Base-by-base conservation (phyloP, 2,888 invertebrate genomes). In the Latheticus oryzae region DNA sequence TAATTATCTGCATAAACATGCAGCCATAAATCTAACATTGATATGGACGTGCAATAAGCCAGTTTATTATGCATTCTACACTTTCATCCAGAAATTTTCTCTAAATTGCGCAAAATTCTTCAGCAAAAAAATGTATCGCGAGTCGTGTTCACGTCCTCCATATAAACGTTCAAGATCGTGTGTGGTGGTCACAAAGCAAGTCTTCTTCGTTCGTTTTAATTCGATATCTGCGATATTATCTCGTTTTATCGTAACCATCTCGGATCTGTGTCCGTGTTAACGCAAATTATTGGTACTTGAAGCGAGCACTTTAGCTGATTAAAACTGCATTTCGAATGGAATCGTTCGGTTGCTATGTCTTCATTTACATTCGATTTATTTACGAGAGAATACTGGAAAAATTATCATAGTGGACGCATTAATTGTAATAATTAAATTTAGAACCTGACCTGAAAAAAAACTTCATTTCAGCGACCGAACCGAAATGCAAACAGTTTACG, bases 141-240 rank as follows among this genome's bases (percentile, higher is more conserved):
- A 62, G 61, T 71, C 72, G 71, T 72, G 71, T 63, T 61, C 58
- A 57, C 64, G 54, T 55, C 47, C 43, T 62, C 58, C 67, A 71
- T 51, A 54, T 64, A 69, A 70, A 66, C 64, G 68, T 66, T n/a
- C 61, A 58, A 51, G 63, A 61, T 67, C 72, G 69, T 71, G 71
- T 71, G 71, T 69, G 72, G 72, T 65, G 66, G 64, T 61, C 65
- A 59, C 58, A 60, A 57, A 42, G 23, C 28, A 37, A 24, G 50
- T 42, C 58, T 56, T 54, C 59, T 55, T 55, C 24, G 48, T 58
- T 60, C 61, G n/a, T n/a, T n/a, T n/a, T n/a, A n/a, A n/a, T n/a
- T n/a, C 59, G 63, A 58, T 64, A 65, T 65, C 65, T 52, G 24
- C 54, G 64, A 65, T 65, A 67, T 60, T 62, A 68, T 68, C 67